phyloP scores from a whole-genome alignment of 2,888 invertebrate genomes.

The Nephrotoma flavescens region DNA sequence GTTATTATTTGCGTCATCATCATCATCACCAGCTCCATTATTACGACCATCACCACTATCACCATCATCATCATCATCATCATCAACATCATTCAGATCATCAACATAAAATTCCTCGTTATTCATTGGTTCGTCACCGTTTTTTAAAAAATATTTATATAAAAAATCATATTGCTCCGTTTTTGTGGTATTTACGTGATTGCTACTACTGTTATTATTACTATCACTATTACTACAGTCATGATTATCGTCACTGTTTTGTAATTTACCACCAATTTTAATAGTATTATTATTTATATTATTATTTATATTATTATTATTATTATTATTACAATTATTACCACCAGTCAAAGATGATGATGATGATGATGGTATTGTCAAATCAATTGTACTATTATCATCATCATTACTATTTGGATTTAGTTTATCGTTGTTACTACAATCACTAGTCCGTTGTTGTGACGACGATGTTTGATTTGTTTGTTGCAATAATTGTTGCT shows the following conservation, averaged over 20 bases:
- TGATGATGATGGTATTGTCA: neutral
- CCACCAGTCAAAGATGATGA: neutral
- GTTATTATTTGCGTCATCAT: neutral
- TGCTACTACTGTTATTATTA: neutral
- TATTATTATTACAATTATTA: slow-evolving; percentile 12
- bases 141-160: slow-evolving; percentile 28
- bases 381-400: neutral
- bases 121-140: slow-evolving; percentile 19
- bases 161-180: slow-evolving; percentile 25
- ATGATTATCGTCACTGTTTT: slow-evolving; percentile 8
- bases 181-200: neutral
- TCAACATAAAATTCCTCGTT: slow-evolving; percentile 7
- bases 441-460: neutral
- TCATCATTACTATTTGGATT: neutral
- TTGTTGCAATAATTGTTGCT: slow-evolving; percentile 34
- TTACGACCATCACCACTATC: neutral
- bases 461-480: neutral
- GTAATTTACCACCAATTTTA: slow-evolving; percentile 7
- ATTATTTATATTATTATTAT: slow-evolving; percentile 21
- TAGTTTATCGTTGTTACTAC: neutral
- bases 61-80: neutral
- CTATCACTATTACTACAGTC: neutral
- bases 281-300: slow-evolving; percentile 24
- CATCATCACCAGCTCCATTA: neutral
- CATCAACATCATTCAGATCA: neutral